Conservation (phyloP, 2,888 invertebrate species). For the Amphipoea oculea region DNA sequence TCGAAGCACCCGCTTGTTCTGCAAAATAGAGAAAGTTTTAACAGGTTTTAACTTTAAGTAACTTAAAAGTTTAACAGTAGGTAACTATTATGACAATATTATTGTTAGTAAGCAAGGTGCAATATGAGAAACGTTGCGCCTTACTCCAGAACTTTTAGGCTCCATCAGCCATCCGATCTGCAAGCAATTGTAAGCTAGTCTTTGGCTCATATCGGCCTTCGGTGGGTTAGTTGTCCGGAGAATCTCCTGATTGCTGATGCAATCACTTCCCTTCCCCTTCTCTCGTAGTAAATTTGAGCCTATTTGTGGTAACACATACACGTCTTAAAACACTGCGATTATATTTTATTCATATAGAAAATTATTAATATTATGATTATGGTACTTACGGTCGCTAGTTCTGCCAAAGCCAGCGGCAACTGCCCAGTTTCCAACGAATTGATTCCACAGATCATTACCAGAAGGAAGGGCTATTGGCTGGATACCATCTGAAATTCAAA, state of each 20-base stretch:
- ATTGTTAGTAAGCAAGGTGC: background rate
- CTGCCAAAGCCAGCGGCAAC: conserved; percentile 78
- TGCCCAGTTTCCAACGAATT: conserved; percentile 73
- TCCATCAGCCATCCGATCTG: background rate
- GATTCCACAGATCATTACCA: conserved; percentile 65
- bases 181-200: background rate
- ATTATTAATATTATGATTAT: background rate
- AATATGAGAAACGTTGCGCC: background rate
- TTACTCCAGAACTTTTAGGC: background rate
- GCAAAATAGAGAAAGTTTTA: conserved; percentile 25
- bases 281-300: background rate
- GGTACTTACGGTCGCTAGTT: conserved; percentile 76
- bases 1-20: conserved; percentile 71
- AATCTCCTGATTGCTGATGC: background rate
- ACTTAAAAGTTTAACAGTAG: too few species aligned
- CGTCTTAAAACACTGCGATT: background rate
- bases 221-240: too few species aligned
- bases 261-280: background rate
- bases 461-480: conserved; percentile 72
- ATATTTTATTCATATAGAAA: background rate
- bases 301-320: background rate
- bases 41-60: too few species aligned
- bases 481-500: conserved; percentile 70
- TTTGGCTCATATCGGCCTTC: background rate
- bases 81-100: too few species aligned